phyloP scores from a whole-genome alignment of 2,797 vertebrate species.

The Sebastes miniatus region DNA sequence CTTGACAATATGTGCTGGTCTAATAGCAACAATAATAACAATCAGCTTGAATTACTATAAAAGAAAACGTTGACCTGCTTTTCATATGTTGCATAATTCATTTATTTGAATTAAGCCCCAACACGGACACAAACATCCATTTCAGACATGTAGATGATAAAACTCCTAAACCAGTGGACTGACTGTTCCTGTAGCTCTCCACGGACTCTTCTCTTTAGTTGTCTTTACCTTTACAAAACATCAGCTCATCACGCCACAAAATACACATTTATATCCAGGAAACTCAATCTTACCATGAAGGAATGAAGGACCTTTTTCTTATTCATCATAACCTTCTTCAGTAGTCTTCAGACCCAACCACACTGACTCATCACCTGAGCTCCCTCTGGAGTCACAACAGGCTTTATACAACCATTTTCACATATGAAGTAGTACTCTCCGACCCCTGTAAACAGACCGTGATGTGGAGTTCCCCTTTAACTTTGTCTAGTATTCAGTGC shows the following conservation, averaged over 20 bases:
- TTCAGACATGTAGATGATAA: not conserved
- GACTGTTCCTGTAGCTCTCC: no score
- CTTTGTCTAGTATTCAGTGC: not conserved
- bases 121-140: not conserved
- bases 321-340: not conserved
- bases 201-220: no score
- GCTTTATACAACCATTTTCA: no score
- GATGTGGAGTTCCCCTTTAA: not conserved
- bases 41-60: not conserved
- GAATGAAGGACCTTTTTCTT: not conserved
- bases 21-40: not conserved
- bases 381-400: not conserved
- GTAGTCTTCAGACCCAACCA: not conserved
- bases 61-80: not conserved
- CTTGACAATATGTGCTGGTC: not conserved
- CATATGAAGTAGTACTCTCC: no score
- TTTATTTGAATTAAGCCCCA: not conserved
- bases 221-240: no score
- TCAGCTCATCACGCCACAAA: not conserved
- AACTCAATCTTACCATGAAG: slow-evolving; percentile 3
- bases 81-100: not conserved
- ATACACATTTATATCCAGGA: not conserved
- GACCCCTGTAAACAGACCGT: not conserved
- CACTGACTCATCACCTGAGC: not conserved
- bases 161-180: no score